These are phyloP conservation scores for Platichthys stellatus DNA, from an alignment of 2,113 vertebrate genomes.

Conservation along the genomic window DNA sequence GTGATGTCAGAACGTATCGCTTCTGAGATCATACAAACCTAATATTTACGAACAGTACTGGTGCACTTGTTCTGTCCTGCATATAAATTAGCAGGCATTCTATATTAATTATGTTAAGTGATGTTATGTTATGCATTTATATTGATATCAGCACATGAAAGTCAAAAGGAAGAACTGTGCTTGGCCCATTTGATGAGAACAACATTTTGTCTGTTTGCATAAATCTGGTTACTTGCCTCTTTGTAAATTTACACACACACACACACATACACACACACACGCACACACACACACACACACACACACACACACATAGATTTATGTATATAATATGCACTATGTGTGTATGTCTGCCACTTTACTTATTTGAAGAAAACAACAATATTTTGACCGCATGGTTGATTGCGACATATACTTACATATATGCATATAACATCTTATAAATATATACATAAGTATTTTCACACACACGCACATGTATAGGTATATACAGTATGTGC, in stretches of 20 bases:
- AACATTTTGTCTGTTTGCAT: not conserved
- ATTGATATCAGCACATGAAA: constrained; percentile 19
- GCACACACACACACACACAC: not conserved
- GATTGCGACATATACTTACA: too few species aligned
- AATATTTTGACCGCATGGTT: too few species aligned
- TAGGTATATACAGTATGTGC: not conserved
- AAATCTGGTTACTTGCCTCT: not conserved
- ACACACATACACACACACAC: not conserved
- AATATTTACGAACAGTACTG: constrained; percentile 65
- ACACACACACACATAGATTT: not conserved
- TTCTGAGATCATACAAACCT: constrained; percentile 57
- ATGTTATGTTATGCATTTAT: constrained; percentile 11
- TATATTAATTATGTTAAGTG: constrained; percentile 37
- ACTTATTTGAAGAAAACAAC: too few species aligned
- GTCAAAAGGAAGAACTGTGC: not conserved
- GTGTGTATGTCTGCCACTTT: not conserved
- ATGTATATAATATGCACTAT: not conserved
- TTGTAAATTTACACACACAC: constrained; percentile 12
- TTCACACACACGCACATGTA: too few species aligned
- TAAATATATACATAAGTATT: too few species aligned
- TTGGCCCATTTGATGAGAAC: not conserved
- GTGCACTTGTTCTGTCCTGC: constrained; percentile 58
- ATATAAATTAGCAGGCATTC: constrained; percentile 53
- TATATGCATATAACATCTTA: too few species aligned
- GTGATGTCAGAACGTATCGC: constrained; percentile 64